A percentile compares a stretch with the other conserved stretches of the same genome.
Conservation (phyloP, 2,113 vertebrate species). For the Potamarius usumacintae region DNA sequence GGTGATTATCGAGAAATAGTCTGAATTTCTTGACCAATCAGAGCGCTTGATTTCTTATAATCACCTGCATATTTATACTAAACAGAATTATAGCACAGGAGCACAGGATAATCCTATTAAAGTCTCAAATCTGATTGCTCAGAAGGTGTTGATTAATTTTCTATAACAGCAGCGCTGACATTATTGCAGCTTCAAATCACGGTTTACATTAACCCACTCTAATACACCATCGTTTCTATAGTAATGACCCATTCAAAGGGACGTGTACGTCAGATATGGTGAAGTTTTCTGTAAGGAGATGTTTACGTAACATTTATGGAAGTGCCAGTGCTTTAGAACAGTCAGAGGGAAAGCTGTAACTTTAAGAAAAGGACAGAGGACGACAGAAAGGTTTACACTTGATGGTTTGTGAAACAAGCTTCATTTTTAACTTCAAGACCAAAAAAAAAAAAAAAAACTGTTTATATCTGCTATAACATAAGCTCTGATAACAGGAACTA, state of each 20-base stretch:
- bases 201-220: not conserved
- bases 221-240: not conserved
- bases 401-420: not conserved
- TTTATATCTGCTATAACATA: no score
- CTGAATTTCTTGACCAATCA: no score
- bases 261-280: not conserved
- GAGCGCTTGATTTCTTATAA: no score
- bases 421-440: not conserved
- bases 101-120: not conserved
- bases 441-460: no score
- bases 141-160: not conserved
- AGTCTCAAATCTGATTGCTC: not conserved
- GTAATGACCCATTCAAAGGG: not conserved
- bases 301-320: no score
- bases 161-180: not conserved
- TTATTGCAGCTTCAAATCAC: not conserved
- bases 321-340: not conserved
- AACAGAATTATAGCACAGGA: not conserved
- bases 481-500: not conserved
- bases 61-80: no score
- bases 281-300: not conserved
- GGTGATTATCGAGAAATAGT: no score
- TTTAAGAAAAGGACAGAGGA: no score
- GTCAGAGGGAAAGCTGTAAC: not conserved
- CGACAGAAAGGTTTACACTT: not conserved